Evolutionary conservation across 2,888 invertebrate species (phyloP).

Genomic region (Pyralis farinalis): DNA sequence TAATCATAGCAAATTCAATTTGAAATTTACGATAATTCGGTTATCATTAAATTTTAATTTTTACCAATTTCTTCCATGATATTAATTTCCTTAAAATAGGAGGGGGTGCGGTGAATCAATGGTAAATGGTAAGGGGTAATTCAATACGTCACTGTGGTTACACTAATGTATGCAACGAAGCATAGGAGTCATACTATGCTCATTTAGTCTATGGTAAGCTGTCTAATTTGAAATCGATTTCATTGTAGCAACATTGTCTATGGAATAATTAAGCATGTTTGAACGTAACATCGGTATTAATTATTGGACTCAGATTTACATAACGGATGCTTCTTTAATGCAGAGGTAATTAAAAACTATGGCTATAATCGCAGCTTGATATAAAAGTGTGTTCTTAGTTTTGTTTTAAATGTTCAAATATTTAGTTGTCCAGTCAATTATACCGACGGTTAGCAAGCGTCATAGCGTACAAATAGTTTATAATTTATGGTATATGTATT

Average conservation of each 20-base stretch:
- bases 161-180: conserved; percentile 64
- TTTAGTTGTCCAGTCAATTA: background rate
- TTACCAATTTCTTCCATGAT: conserved; percentile 39
- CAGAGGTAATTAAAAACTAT: too few species aligned
- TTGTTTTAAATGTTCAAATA: conserved; percentile 1
- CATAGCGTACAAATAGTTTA: background rate
- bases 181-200: conserved; percentile 47
- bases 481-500: conserved; percentile 10
- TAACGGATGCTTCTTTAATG: too few species aligned
- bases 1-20: too few species aligned
- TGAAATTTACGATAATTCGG: too few species aligned
- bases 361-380: too few species aligned
- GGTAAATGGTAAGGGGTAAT: conserved; percentile 28
- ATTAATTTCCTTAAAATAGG: conserved; percentile 22
- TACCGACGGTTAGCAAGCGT: conserved; percentile 10
- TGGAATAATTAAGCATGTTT: conserved; percentile 11
- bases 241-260: conserved; percentile 10
- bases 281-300: too few species aligned
- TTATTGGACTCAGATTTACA: too few species aligned
- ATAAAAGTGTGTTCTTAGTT: too few species aligned
- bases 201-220: conserved; percentile 33
- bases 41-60: conserved; percentile 17
- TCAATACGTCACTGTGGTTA: conserved; percentile 44
- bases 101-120: conserved; percentile 43
- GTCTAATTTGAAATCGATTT: conserved; percentile 6